Conservation (phyloP, 2,113 vertebrate genomes). For the Pao palembangensis region DNA sequence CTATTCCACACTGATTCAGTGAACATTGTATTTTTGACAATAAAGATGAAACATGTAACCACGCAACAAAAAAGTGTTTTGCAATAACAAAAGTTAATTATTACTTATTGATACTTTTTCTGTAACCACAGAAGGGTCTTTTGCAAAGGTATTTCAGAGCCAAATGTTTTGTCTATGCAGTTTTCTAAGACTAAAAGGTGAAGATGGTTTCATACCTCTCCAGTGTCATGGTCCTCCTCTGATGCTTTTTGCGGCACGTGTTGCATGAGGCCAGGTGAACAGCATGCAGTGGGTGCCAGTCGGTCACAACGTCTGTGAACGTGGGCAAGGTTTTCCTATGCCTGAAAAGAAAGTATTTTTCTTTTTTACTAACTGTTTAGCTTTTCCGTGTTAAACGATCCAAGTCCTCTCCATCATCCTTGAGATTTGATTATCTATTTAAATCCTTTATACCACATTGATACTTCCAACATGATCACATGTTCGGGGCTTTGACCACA, state of each 20-base stretch:
- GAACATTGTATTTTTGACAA: background rate
- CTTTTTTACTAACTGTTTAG: no score
- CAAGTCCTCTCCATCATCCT: no score
- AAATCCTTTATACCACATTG: no score
- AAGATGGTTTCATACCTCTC: conserved; percentile 73
- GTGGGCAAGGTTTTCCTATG: conserved; percentile 77
- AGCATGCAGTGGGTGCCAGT: conserved; percentile 87
- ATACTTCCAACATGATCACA: no score
- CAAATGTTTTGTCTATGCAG: background rate
- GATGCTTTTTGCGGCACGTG: conserved; percentile 74
- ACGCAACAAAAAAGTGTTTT: no score
- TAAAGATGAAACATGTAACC: background rate
- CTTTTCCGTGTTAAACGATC: no score
- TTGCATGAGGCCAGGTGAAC: conserved; percentile 79
- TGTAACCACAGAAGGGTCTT: background rate
- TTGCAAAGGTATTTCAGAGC: background rate
- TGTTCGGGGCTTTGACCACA: no score
- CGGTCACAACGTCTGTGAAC: conserved; percentile 77
- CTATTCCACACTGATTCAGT: no score
- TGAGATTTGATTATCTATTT: no score
- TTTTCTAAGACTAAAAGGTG: background rate
- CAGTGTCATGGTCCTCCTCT: conserved; percentile 81
- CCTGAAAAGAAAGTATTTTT: conserved; percentile 29
- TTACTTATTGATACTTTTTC: background rate
- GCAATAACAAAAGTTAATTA: no score